A percentile compares a stretch with the other conserved stretches of the same genome.
Evolutionary conservation across 37 sponge, comb jelly and placozoan genomes (phyloP).

Genomic region (Agelas oroides): DNA sequence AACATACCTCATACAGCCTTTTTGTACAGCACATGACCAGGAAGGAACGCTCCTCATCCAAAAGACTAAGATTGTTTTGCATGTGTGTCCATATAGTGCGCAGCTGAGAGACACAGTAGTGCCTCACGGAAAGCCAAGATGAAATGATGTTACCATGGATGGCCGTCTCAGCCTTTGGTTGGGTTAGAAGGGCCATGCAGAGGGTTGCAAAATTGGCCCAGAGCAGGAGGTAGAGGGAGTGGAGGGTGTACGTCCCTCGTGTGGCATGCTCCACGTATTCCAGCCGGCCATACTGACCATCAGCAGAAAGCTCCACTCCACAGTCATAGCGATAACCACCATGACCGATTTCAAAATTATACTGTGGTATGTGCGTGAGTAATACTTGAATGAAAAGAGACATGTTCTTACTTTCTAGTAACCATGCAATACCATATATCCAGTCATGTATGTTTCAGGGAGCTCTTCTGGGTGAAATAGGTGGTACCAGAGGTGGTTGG

Average conservation of each 20-base stretch:
- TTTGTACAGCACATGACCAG: conserved; percentile 54
- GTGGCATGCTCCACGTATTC: conserved; percentile 79
- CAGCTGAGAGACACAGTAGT: conserved; percentile 91
- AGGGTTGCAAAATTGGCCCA: conserved; percentile 87
- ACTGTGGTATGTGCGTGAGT: conserved; percentile 28
- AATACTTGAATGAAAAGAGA: no score
- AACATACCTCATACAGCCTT: conserved; percentile 64
- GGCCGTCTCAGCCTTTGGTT: conserved; percentile 50
- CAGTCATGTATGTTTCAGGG: conserved; percentile 72
- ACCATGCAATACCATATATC: conserved; percentile 74
- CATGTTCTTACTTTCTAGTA: no score
- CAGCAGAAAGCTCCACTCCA: conserved; percentile 81
- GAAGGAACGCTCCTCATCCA: conserved; percentile 86
- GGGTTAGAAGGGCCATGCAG: conserved; percentile 77
- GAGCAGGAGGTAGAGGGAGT: conserved; percentile 84
- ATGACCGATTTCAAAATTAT: conserved; percentile 55
- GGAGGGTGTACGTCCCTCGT: conserved; percentile 80
- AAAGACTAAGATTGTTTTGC: conserved; percentile 66
- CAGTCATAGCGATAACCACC: conserved; percentile 77
- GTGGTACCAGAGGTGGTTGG: conserved; percentile 83
- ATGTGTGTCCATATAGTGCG: conserved; percentile 84
- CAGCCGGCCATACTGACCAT: conserved; percentile 83
- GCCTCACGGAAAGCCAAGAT: conserved; percentile 79
- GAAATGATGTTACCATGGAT: conserved; percentile 83
- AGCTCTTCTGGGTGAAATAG: conserved; percentile 73